Percentiles rank a stretch among this genome's conserved stretches.
Evolutionary conservation across 2,797 vertebrate species (phyloP).

Genomic region (Vespertilio murinus): DNA sequence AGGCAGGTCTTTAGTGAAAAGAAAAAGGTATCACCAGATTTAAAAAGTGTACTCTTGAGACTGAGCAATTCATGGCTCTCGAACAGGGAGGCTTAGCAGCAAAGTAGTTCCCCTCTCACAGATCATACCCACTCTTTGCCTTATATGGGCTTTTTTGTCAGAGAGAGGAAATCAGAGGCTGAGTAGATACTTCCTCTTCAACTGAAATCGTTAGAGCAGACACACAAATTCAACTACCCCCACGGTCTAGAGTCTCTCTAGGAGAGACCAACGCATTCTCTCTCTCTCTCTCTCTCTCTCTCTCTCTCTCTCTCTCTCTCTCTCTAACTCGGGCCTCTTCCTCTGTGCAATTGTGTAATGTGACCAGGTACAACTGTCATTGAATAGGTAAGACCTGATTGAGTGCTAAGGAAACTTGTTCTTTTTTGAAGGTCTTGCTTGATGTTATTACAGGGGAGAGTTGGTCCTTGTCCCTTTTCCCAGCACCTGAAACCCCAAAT

Average conservation of each 20-base stretch:
- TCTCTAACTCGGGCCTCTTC: background rate
- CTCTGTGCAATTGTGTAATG: background rate
- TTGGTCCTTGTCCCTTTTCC: background rate
- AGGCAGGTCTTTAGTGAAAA: background rate
- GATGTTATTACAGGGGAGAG: background rate
- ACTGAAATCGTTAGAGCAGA: constrained; percentile 59
- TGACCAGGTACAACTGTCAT: background rate
- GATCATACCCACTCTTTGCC: constrained; percentile 73
- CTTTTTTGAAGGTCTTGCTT: background rate
- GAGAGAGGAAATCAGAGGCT: constrained; percentile 80
- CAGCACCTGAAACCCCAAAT: background rate
- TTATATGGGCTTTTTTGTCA: constrained; percentile 83
- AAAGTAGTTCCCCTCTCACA: background rate
- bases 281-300: too few species aligned
- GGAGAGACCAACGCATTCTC: fast-evolving
- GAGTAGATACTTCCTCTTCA: constrained; percentile 81
- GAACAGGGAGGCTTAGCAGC: background rate
- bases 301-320: background rate
- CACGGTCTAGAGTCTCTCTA: background rate
- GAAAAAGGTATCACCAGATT: background rate
- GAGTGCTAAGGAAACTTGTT: background rate
- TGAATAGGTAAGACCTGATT: background rate
- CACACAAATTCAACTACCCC: background rate
- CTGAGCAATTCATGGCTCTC: background rate
- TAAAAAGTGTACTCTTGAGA: background rate